Conservation (phyloP, 1,140 invertebrate genomes). For the Drosophila triauraria region DNA sequence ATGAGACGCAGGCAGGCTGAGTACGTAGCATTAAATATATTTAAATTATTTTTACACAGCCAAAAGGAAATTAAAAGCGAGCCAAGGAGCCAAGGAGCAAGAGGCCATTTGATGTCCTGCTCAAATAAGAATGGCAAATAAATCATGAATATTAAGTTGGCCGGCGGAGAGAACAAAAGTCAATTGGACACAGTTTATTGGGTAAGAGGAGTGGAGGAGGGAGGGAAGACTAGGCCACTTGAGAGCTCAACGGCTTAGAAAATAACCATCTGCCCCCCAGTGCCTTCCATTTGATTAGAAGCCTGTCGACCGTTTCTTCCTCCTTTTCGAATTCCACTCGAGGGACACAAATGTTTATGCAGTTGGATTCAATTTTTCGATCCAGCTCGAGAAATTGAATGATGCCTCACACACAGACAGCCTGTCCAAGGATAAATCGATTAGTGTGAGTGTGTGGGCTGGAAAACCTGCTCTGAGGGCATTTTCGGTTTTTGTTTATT, state of each 20-base stretch:
- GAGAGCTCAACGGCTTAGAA: constrained; percentile 72
- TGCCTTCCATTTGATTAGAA: constrained; percentile 62
- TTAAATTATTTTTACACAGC: constrained; percentile 65
- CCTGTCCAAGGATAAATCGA: constrained; percentile 33
- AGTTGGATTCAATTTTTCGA: constrained; percentile 69
- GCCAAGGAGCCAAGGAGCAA: not conserved
- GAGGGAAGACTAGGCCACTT: constrained; percentile 30
- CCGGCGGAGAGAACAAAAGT: constrained; percentile 58
- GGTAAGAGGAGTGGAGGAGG: constrained; percentile 4
- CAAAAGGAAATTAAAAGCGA: constrained; percentile 23
- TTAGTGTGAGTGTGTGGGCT: constrained; percentile 25
- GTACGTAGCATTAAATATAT: constrained; percentile 68
- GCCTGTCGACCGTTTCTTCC: constrained; percentile 26
- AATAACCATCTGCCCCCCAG: constrained; percentile 41
- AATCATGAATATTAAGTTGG: constrained; percentile 74
- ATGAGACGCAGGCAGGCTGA: constrained; percentile 27
- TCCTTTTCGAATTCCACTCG: constrained; percentile 32
- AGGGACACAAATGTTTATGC: constrained; percentile 65
- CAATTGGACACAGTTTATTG: constrained; percentile 62
- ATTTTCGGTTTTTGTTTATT: constrained; percentile 70
- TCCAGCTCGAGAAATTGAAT: constrained; percentile 42
- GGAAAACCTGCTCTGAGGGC: constrained; percentile 25
- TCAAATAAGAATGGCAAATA: constrained; percentile 66
- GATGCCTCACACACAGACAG: constrained; percentile 31
- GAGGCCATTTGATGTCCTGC: constrained; percentile 27